Conservation (phyloP, 2,888 invertebrate species). For the Troides aeacus region DNA sequence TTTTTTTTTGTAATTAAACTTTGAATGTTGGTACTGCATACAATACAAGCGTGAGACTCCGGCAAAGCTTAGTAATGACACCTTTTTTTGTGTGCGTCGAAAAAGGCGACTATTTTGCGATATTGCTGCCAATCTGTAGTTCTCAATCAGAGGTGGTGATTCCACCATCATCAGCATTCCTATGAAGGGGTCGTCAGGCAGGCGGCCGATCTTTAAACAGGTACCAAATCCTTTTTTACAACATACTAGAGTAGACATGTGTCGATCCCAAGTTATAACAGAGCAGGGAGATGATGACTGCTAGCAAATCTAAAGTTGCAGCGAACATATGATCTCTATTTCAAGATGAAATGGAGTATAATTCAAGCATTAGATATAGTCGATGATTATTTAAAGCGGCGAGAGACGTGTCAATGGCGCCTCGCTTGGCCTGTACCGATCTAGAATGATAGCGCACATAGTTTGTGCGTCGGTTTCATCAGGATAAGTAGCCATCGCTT, state of each 20-base stretch:
- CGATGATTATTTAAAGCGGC: slow-evolving; percentile 30
- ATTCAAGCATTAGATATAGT: slow-evolving; percentile 36
- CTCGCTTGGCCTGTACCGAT: slow-evolving; percentile 82
- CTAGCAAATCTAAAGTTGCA: slow-evolving; percentile 19
- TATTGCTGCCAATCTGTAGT: no score
- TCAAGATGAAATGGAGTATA: slow-evolving; percentile 58
- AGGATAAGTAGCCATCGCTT: slow-evolving; percentile 92
- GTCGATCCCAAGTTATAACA: no score
- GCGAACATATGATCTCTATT: slow-evolving; percentile 57
- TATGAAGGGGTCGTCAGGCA: no score
- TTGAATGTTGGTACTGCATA: background rate
- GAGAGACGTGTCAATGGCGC: slow-evolving; percentile 48
- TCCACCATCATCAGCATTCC: no score
- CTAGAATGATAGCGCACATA: slow-evolving; percentile 92
- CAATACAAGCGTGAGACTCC: background rate
- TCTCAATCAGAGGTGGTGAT: no score
- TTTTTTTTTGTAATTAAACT: background rate
- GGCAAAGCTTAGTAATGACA: no score
- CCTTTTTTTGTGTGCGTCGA: no score
- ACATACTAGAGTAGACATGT: no score
- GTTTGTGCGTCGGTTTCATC: slow-evolving; percentile 94
- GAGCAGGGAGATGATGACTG: background rate
- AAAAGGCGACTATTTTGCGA: no score
- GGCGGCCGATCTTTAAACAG: no score
- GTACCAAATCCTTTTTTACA: no score